phyloP scores from a whole-genome alignment of 2,797 vertebrate genomes.

The Echeneis naucrates region DNA sequence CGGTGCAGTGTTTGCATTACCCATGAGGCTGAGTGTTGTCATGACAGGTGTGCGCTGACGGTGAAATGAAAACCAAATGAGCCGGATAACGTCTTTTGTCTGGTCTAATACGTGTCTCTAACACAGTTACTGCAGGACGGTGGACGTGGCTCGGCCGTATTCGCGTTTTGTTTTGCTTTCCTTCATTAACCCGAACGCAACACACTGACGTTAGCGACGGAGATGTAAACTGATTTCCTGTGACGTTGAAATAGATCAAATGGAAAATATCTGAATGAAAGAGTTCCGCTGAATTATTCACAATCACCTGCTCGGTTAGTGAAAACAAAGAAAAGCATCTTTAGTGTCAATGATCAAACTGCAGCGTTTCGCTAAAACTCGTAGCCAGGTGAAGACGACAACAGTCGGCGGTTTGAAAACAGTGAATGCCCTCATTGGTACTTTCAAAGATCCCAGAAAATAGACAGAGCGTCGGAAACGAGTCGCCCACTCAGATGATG shows the following conservation, averaged over 20 bases:
- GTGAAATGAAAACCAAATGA: conserved; percentile 56
- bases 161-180: conserved; percentile 20
- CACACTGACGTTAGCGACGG: too few species aligned
- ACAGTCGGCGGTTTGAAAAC: conserved; percentile 19
- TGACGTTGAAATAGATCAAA: conserved; percentile 59
- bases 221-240: conserved; percentile 56
- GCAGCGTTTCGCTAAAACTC: neutral
- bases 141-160: too few species aligned
- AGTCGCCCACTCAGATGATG: neutral
- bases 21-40: conserved; percentile 11
- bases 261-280: conserved; percentile 63
- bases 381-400: conserved; percentile 5
- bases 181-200: conserved; percentile 12
- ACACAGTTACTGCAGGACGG: neutral
- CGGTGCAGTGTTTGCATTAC: conserved; percentile 39
- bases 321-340: conserved; percentile 18
- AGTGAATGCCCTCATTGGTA: neutral
- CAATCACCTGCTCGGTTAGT: conserved; percentile 33
- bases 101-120: conserved; percentile 6
- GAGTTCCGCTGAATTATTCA: conserved; percentile 47
- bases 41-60: conserved; percentile 18
- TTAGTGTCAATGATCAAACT: neutral
- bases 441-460: neutral
- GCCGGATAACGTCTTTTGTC: conserved; percentile 44
- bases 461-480: neutral